phyloP scores from a whole-genome alignment of 1,140 invertebrate genomes.

The Caenorhabditis briggsae region DNA sequence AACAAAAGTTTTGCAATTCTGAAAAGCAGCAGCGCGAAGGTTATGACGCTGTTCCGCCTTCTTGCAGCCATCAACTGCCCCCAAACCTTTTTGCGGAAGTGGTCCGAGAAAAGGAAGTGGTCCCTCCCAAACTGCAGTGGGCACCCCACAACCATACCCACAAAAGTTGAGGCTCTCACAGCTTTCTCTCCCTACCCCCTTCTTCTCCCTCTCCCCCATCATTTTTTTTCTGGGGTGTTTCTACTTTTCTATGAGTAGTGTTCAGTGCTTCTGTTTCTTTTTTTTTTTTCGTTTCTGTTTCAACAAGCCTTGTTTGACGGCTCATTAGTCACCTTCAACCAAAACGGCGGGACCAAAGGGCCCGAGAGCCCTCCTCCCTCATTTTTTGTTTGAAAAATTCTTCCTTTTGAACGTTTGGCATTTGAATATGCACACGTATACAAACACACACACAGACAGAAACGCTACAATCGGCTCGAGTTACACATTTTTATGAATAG shows the following conservation, averaged over 20 bases:
- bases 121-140: neutral
- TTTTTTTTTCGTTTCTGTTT: neutral
- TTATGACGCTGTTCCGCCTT: slow-evolving; percentile 13
- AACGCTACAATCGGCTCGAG: neutral
- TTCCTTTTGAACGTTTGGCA: neutral
- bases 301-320: slow-evolving; percentile 11
- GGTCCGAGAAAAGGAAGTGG: slow-evolving; percentile 42
- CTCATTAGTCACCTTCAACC: slow-evolving; percentile 54
- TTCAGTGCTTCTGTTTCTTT: neutral
- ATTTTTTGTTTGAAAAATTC: neutral
- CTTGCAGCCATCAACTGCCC: neutral
- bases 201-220: too few relatives aligned
- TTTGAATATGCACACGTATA: neutral
- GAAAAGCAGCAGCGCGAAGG: slow-evolving; percentile 1
- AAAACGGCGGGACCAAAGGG: neutral
- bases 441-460: too few relatives aligned
- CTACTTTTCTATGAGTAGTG: neutral
- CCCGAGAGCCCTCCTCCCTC: too few relatives aligned
- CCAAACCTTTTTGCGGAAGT: slow-evolving; percentile 46
- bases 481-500: slow-evolving; percentile 28
- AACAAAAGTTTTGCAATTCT: slow-evolving; percentile 8
- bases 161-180: neutral
- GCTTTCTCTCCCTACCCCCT: too few relatives aligned
- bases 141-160: neutral
- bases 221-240: neutral